Percentiles rank a stretch among this genome's conserved stretches.
phyloP scores from a whole-genome alignment of 2,888 invertebrate species.

The Tinea semifulvella region DNA sequence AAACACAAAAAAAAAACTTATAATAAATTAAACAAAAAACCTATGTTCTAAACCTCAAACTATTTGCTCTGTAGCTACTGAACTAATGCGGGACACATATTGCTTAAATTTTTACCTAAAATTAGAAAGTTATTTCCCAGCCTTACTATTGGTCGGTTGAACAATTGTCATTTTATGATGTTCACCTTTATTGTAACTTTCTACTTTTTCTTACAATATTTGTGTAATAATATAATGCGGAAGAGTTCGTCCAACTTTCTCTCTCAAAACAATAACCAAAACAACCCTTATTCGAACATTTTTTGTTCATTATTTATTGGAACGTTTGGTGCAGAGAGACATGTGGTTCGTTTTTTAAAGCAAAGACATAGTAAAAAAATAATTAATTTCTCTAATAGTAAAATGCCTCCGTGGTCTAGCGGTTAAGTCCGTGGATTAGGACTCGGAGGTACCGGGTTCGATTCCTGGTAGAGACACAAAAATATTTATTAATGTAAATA shows the following conservation, averaged over 20 bases:
- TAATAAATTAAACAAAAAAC: not conserved
- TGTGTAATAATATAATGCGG: conserved; percentile 42
- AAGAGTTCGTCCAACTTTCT: conserved; percentile 55
- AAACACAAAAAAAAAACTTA: not conserved
- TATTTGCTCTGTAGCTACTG: conserved; percentile 6
- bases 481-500: no score
- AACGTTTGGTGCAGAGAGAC: no score
- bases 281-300: not conserved
- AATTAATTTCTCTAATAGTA: no score
- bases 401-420: no score
- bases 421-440: no score
- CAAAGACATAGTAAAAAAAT: no score
- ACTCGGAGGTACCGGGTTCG: no score
- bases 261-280: conserved; percentile 44
- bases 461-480: no score
- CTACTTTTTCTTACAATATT: conserved; percentile 60
- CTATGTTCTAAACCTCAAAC: not conserved
- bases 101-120: conserved; percentile 37
- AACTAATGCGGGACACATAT: conserved; percentile 28
- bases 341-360: no score
- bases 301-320: no score
- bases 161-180: conserved; percentile 36
- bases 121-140: conserved; percentile 52
- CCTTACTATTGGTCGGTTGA: conserved; percentile 42
- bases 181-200: conserved; percentile 46